These are phyloP conservation scores for Ascidia mentula DNA, from an alignment of 23 tunicate genomes.

Conservation along the genomic window DNA sequence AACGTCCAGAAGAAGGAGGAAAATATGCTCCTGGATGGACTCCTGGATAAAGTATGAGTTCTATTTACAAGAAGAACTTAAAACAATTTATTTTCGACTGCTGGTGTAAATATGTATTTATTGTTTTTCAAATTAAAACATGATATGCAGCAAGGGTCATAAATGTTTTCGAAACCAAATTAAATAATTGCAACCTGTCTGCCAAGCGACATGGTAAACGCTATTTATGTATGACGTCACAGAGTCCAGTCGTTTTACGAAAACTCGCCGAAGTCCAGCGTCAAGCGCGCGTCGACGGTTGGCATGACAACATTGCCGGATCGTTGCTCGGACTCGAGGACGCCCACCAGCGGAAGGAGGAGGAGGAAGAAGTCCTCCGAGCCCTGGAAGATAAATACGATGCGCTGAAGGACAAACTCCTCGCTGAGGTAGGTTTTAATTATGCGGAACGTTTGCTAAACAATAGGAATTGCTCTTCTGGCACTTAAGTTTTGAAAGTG, in stretches of 20 bases:
- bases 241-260: constrained; percentile 56
- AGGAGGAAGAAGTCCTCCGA: constrained; percentile 69
- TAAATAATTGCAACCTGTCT: no score
- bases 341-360: constrained; percentile 17
- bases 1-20: constrained; percentile 64
- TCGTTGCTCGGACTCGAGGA: constrained; percentile 47
- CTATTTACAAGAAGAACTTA: no score
- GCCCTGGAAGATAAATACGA: constrained; percentile 92
- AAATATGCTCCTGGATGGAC: constrained; percentile 33
- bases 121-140: no score
- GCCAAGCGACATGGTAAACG: no score
- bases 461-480: no score
- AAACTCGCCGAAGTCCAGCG: constrained; percentile 54
- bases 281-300: constrained; percentile 44
- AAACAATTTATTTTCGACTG: no score
- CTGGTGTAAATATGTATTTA: no score
- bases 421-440: constrained; percentile 59
- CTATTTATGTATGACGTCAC: not conserved
- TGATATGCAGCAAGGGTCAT: no score
- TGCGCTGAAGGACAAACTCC: constrained; percentile 74
- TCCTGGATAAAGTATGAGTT: constrained; percentile 55
- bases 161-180: no score
- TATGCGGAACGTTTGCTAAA: no score
- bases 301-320: constrained; percentile 81
- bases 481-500: no score